These are phyloP conservation scores for Agrypnus murinus DNA, from an alignment of 2,888 invertebrate species.

Conservation along the genomic window DNA sequence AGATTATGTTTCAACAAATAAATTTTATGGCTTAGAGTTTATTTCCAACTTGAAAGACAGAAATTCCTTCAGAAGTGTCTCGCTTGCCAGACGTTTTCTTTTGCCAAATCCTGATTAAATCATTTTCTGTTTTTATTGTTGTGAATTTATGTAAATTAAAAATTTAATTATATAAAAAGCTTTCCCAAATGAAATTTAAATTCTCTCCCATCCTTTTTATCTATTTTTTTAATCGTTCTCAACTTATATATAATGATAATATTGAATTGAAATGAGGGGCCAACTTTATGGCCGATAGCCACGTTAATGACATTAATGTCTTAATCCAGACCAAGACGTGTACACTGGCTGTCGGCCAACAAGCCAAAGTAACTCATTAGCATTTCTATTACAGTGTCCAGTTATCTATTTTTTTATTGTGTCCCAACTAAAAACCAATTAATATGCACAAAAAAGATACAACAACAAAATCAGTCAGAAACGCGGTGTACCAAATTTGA, in stretches of 20 bases:
- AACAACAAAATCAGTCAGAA: conserved; percentile 31
- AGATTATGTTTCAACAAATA: too few relatives aligned
- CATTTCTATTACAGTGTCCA: conserved; percentile 47
- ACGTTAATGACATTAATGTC: conserved; percentile 50
- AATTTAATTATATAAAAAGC: too few relatives aligned
- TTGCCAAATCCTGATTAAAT: conserved; percentile 22
- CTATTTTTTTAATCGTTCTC: not conserved
- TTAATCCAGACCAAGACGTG: conserved; percentile 45
- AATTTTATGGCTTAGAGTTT: too few relatives aligned
- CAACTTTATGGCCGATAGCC: conserved; percentile 39
- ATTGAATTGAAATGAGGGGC: conserved; percentile 32
- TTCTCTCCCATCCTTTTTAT: too few relatives aligned
- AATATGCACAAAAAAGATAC: conserved; percentile 39
- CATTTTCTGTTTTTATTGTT: too few relatives aligned
- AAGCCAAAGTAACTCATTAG: conserved; percentile 47
- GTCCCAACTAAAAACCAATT: conserved; percentile 46
- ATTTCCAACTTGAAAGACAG: not conserved
- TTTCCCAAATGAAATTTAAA: too few relatives aligned
- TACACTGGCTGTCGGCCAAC: conserved; percentile 43
- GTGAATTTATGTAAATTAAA: too few relatives aligned
- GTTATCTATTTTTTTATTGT: conserved; percentile 37
- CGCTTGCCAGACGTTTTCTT: not conserved
- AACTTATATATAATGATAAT: not conserved
- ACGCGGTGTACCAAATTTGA: conserved; percentile 13
- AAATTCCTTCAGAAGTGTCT: conserved; percentile 3